Conservation (phyloP, 2,888 invertebrate genomes). For the Exocentrus adspersus region DNA sequence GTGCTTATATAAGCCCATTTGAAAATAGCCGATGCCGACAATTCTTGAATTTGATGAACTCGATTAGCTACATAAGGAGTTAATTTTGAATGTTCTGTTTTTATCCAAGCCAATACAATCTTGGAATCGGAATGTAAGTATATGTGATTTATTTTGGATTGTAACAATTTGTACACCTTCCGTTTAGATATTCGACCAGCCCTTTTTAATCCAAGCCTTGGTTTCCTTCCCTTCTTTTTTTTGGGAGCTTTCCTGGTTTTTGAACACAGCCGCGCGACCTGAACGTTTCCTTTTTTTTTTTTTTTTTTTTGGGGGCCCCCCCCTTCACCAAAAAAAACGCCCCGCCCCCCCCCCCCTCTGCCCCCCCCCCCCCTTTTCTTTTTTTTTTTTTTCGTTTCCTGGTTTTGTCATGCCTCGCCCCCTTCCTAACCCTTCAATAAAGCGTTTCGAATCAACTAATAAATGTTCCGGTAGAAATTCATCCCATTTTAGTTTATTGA, state of each 20-base stretch:
- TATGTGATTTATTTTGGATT: neutral
- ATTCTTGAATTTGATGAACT: neutral
- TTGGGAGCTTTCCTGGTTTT: slow-evolving; percentile 24
- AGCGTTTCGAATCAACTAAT: neutral
- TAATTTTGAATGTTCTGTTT: neutral
- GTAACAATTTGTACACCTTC: neutral
- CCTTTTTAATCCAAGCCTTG: slow-evolving; percentile 16
- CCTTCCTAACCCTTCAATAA: neutral
- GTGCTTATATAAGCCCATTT: slow-evolving; percentile 8
- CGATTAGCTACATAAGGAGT: slow-evolving; percentile 16
- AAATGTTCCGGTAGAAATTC: neutral
- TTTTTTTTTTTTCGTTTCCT: too few relatives aligned
- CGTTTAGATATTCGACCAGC: neutral
- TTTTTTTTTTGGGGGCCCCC: slow-evolving; percentile 28
- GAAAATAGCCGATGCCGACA: neutral
- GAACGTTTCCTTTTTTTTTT: slow-evolving; percentile 11
- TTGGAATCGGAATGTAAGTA: slow-evolving; percentile 23
- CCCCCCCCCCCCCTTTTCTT: slow-evolving; percentile 1
- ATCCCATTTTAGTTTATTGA: neutral
- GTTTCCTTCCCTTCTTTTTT: slow-evolving; percentile 10
- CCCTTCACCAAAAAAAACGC: slow-evolving; percentile 37
- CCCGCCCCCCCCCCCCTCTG: slow-evolving; percentile 38
- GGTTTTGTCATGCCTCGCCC: too few relatives aligned
- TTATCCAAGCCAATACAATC: neutral
- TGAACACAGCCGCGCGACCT: slow-evolving; percentile 5